Conservation (phyloP, 2,888 invertebrate genomes). For the Nemotelus nigrinus region DNA sequence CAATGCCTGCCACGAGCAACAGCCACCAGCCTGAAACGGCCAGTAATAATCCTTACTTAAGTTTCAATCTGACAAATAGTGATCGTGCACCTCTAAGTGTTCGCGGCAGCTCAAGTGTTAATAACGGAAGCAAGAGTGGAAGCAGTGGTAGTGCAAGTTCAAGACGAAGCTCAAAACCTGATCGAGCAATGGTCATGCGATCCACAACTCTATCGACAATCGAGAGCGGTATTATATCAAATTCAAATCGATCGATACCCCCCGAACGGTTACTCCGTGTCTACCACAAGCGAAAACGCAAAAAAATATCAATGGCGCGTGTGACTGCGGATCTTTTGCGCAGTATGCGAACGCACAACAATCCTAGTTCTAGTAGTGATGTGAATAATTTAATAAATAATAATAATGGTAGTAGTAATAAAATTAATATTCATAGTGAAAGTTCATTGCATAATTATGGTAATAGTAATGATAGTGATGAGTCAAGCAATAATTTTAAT, state of each 20-base stretch:
- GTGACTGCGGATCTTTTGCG: slow-evolving; percentile 36
- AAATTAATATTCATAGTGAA: slow-evolving; percentile 39
- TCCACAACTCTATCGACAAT: slow-evolving; percentile 12
- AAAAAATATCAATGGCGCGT: slow-evolving; percentile 35
- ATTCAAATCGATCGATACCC: slow-evolving; percentile 41
- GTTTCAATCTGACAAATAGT: slow-evolving; percentile 39
- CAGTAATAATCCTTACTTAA: slow-evolving; percentile 12
- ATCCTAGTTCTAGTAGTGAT: slow-evolving; percentile 43
- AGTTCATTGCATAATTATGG: slow-evolving; percentile 19
- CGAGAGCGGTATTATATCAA: slow-evolving; percentile 40
- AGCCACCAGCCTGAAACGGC: slow-evolving; percentile 20
- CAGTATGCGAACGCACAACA: slow-evolving; percentile 44
- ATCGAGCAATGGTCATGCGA: slow-evolving; percentile 38
- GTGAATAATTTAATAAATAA: slow-evolving; percentile 43
- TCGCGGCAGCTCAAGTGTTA: slow-evolving; percentile 25
- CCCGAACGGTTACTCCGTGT: slow-evolving; percentile 33
- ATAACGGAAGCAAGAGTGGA: slow-evolving; percentile 49
- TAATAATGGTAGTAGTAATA: slow-evolving; percentile 36
- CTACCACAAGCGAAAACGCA: slow-evolving; percentile 45
- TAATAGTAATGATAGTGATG: slow-evolving; percentile 33
- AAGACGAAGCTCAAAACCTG: slow-evolving; percentile 46
- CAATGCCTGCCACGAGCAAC: slow-evolving; percentile 58
- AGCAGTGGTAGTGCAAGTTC: slow-evolving; percentile 44
- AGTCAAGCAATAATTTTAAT: slow-evolving; percentile 51
- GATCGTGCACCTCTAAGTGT: slow-evolving; percentile 23